Percentiles rank a stretch among this genome's conserved stretches.
Evolutionary conservation across 1,140 invertebrate genomes (phyloP).

Genomic region (Leptinotarsa texana): DNA sequence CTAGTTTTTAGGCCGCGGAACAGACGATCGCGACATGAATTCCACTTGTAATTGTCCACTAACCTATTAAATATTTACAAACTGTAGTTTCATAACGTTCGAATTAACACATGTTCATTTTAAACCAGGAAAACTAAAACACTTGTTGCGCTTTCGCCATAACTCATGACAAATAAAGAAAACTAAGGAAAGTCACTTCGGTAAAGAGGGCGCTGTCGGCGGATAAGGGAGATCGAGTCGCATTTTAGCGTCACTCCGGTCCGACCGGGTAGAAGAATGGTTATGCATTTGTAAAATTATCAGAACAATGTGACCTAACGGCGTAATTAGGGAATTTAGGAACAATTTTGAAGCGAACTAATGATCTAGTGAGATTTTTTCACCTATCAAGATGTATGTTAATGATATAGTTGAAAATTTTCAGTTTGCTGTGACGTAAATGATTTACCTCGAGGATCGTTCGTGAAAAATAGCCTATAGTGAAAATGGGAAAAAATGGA

Average conservation of each 20-base stretch:
- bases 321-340: no score
- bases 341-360: no score
- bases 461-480: no score
- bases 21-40: conserved; percentile 10
- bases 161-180: conserved; percentile 29
- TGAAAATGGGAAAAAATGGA: no score
- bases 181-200: background rate
- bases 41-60: background rate
- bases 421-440: no score
- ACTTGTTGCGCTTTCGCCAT: conserved; percentile 38
- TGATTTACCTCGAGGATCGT: no score
- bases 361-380: no score
- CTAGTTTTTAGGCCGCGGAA: conserved; percentile 1
- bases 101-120: conserved; percentile 20
- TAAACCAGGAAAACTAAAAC: conserved; percentile 29
- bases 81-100: conserved; percentile 12
- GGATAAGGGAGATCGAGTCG: background rate
- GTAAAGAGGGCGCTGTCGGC: conserved; percentile 16
- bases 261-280: no score
- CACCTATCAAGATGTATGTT: no score
- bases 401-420: no score
- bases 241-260: background rate
- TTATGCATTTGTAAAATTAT: no score
- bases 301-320: no score
- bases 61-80: background rate